Conservation (phyloP, 2,113 vertebrate species). For the Xiphophorus couchianus region DNA sequence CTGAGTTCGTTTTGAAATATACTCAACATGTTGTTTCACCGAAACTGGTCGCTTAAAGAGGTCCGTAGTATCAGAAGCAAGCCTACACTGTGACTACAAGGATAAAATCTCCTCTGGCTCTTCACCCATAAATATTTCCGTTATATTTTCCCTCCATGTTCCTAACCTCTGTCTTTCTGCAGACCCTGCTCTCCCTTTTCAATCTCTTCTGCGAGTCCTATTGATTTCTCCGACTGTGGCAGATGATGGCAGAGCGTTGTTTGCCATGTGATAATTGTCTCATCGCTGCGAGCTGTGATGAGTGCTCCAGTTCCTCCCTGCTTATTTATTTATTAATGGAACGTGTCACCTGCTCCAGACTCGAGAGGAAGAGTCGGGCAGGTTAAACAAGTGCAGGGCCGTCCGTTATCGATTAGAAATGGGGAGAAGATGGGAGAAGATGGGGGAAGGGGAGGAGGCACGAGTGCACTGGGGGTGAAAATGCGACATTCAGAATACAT, state of each 20-base stretch:
- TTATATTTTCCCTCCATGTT: background rate
- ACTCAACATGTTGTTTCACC: too few species aligned
- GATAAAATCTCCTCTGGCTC: background rate
- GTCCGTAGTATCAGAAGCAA: too few species aligned
- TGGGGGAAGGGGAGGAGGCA: too few species aligned
- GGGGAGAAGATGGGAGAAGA: background rate
- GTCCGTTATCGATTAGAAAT: slow-evolving; percentile 48
- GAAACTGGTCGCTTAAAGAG: too few species aligned
- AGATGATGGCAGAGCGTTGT: slow-evolving; percentile 65
- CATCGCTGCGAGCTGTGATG: slow-evolving; percentile 69
- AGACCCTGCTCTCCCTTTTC: background rate
- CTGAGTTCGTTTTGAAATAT: too few species aligned
- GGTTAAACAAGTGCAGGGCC: slow-evolving; percentile 60
- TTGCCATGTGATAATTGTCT: slow-evolving; percentile 77
- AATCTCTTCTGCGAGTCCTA: slow-evolving; percentile 48
- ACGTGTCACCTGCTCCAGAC: slow-evolving; percentile 59
- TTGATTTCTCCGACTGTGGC: slow-evolving; percentile 73
- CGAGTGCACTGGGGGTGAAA: slow-evolving; percentile 26
- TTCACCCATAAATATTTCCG: background rate
- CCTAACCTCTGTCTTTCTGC: background rate
- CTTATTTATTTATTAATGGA: slow-evolving; percentile 73
- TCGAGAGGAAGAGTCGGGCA: slow-evolving; percentile 33
- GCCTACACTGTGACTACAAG: background rate
- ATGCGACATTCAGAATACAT: slow-evolving; percentile 36
- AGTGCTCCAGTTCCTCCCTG: slow-evolving; percentile 37